Conservation (phyloP, 2,888 invertebrate genomes). For the Ligdia adustata region DNA sequence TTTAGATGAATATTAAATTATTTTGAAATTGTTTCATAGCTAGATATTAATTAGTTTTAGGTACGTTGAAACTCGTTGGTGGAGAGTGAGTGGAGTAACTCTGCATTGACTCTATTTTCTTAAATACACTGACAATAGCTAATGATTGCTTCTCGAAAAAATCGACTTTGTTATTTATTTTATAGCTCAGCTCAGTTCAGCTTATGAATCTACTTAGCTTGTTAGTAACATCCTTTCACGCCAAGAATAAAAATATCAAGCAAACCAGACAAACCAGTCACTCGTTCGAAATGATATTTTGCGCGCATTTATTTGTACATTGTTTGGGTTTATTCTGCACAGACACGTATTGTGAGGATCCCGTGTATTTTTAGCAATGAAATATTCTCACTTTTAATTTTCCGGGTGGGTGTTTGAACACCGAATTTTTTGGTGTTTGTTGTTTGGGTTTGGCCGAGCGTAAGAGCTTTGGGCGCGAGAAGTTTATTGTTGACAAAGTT, state of each 20-base stretch:
- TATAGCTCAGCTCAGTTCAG: no score
- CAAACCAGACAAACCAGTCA: slow-evolving; percentile 15
- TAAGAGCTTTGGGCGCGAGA: slow-evolving; percentile 11
- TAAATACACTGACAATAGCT: no score
- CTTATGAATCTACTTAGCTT: no score
- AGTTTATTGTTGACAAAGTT: slow-evolving; percentile 20
- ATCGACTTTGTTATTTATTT: no score
- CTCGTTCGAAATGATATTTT: slow-evolving; percentile 4
- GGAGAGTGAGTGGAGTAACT: no score
- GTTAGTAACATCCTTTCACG: slow-evolving; percentile 1
- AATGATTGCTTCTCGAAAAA: no score
- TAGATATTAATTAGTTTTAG: no score
- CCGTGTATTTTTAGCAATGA: slow-evolving; percentile 21
- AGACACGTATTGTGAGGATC: slow-evolving; percentile 9
- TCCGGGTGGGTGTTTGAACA: slow-evolving; percentile 24
- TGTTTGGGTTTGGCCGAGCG: slow-evolving; percentile 17
- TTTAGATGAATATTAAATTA: no score
- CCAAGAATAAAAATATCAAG: not conserved
- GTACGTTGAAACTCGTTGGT: no score
- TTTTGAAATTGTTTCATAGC: no score
- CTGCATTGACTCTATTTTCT: no score
- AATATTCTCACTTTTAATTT: slow-evolving; percentile 33
- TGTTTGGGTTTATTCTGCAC: slow-evolving; percentile 5
- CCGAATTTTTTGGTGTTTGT: slow-evolving; percentile 20
- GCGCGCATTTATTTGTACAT: slow-evolving; percentile 11